Conservation (phyloP, 1,140 invertebrate species). For the Cydia fagiglandana region DNA sequence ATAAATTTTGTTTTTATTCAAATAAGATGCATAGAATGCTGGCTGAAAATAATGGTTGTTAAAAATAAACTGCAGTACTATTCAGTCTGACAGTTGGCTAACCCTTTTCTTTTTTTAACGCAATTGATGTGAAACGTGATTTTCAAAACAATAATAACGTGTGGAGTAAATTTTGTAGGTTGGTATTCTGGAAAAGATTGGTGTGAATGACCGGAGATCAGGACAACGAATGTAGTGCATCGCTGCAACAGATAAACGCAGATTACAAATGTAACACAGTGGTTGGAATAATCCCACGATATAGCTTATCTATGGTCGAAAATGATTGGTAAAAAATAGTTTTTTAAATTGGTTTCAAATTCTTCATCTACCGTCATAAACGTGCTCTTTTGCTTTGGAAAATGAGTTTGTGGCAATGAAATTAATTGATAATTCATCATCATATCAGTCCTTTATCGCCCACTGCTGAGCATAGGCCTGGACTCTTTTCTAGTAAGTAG, state of each 20-base stretch:
- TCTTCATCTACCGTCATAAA: no score
- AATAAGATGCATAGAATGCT: background rate
- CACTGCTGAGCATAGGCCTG: no score
- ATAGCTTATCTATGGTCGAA: background rate
- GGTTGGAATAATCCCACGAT: background rate
- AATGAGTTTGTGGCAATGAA: no score
- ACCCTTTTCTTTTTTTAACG: background rate
- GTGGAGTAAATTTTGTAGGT: background rate
- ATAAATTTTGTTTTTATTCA: slow-evolving; percentile 2
- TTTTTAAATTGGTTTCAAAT: background rate
- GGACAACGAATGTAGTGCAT: slow-evolving; percentile 18
- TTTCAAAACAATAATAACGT: slow-evolving; percentile 13
- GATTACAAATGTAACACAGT: background rate
- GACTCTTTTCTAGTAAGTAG: no score
- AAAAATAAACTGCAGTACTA: background rate
- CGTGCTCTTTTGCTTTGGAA: no score
- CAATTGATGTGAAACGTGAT: background rate
- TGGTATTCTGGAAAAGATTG: slow-evolving; percentile 11
- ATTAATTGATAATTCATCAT: no score
- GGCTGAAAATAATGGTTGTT: background rate
- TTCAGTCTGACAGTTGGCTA: background rate
- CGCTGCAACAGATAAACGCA: slow-evolving; percentile 20
- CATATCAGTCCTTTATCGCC: no score
- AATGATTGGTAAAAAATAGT: background rate
- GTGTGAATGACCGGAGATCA: slow-evolving; percentile 19